Base-by-base conservation (phyloP, 2,113 vertebrate genomes). In the Corydoras sp. region DNA sequence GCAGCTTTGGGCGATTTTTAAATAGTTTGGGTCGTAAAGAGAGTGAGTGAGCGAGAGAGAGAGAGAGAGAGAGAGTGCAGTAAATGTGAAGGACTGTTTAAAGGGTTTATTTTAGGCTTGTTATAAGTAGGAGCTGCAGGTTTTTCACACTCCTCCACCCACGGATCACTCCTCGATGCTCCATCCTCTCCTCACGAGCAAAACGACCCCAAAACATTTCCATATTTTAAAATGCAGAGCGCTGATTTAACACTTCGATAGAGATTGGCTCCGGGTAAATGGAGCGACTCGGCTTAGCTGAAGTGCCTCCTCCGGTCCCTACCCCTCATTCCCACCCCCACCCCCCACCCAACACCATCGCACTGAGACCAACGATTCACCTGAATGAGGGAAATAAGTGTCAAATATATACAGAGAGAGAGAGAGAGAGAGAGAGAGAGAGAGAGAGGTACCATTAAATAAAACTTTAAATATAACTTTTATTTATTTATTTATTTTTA, bases 211-310 rank as follows among this genome's bases (percentile, higher is more conserved):
- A 58, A 24, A 58, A 60, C 59, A 80, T 80, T 77, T 73, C 71
- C 76, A 77, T 74, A 79, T 75, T 71, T 80, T 62, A 74, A 67
- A 79, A 78, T 78, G 72, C 67, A 60, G 74, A n/a, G 32, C 59
- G 30, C 64, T 43, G 58, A 76, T 77, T 76, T 77, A 75, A 81
- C 74, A 76, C 76, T 78, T 75, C 58, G 72, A 80, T 65, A 76
- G 61, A 76, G 75, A 79, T 67, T 70, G 70, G 70, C 63, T 70
- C 60, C 69, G 71, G 70, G 80, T 69, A 80, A 81, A 71, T 73
- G 68, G 56, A 71, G 68, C 11, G 55, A 80, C 76, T 75, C 63
- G 76, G 76, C 68, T 75, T 74, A 71, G 77, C 74, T 82, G 75
- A 56, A 73, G 80, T 60, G 49, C 70, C 68, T 75, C 65, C 72